Conservation (phyloP, 2,797 vertebrate species). For the Peromyscus eremicus region DNA sequence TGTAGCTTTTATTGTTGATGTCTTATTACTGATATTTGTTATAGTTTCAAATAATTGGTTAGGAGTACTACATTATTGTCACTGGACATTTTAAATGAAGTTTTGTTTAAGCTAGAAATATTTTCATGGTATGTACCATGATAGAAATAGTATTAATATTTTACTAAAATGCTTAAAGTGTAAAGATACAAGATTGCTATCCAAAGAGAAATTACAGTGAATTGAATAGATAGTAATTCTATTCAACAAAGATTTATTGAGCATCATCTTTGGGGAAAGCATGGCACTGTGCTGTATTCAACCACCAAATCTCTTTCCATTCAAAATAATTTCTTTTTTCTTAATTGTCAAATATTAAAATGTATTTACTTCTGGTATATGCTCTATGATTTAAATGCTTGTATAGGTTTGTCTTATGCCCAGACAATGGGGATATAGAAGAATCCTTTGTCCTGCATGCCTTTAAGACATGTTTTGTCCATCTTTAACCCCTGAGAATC, state of each 20-base stretch:
- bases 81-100: slow-evolving; percentile 53
- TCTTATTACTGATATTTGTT: background rate
- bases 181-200: background rate
- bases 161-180: slow-evolving; percentile 51
- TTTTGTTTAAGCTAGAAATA: slow-evolving; percentile 23
- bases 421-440: background rate
- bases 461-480: background rate
- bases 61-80: slow-evolving; percentile 54
- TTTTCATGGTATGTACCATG: slow-evolving; percentile 7
- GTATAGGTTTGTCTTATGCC: background rate
- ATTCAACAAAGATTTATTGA: slow-evolving; percentile 28
- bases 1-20: background rate
- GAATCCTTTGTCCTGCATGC: background rate
- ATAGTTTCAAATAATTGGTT: slow-evolving; percentile 52
- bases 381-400: background rate
- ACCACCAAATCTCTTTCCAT: background rate
- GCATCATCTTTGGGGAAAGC: slow-evolving; percentile 1
- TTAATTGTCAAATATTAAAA: background rate
- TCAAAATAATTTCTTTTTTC: background rate
- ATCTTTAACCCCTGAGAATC: background rate
- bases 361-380: background rate
- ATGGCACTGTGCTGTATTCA: slow-evolving; percentile 11
- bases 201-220: slow-evolving; percentile 42
- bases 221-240: background rate
- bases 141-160: slow-evolving; percentile 49